These are phyloP conservation scores for Acleris literana DNA, from an alignment of 2,888 invertebrate genomes.

Conservation along the genomic window DNA sequence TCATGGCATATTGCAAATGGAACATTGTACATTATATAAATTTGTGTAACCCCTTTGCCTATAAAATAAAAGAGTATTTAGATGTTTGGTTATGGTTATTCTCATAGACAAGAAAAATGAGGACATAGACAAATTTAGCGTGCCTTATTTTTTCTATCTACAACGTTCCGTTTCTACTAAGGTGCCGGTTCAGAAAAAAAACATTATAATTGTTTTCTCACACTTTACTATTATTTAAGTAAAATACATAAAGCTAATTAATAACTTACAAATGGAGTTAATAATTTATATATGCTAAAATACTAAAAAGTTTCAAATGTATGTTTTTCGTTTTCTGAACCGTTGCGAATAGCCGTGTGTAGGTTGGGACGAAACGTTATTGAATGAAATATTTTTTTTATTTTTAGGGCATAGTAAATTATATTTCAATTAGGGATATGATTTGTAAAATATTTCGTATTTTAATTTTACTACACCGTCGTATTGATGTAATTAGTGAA, in stretches of 20 bases:
- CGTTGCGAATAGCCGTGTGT: slow-evolving; percentile 40
- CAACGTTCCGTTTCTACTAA: slow-evolving; percentile 36
- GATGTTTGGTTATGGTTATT: slow-evolving; percentile 20
- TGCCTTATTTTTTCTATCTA: slow-evolving; percentile 36
- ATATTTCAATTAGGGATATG: slow-evolving; percentile 77
- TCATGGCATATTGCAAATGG: not conserved
- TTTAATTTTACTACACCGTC: slow-evolving; percentile 63
- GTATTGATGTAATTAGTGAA: slow-evolving; percentile 64
- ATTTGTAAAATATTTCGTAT: slow-evolving; percentile 71
- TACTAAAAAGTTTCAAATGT: not conserved
- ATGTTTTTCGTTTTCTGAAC: slow-evolving; percentile 23
- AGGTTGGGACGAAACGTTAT: slow-evolving; percentile 70
- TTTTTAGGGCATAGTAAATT: slow-evolving; percentile 79
- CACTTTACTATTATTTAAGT: not conserved
- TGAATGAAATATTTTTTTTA: slow-evolving; percentile 80
- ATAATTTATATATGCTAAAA: not conserved
- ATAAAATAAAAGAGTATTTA: slow-evolving; percentile 11
- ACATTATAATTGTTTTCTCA: slow-evolving; percentile 2
- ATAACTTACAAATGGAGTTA: not conserved
- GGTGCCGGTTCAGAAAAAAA: not conserved
- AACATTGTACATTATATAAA: too few species aligned
- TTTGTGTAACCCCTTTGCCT: slow-evolving; percentile 5
- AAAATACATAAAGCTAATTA: not conserved
- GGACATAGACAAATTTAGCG: slow-evolving; percentile 35
- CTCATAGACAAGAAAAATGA: slow-evolving; percentile 28